Evolutionary conservation across 2,797 vertebrate genomes (phyloP).

Genomic region (Hemibagrus guttatus): DNA sequence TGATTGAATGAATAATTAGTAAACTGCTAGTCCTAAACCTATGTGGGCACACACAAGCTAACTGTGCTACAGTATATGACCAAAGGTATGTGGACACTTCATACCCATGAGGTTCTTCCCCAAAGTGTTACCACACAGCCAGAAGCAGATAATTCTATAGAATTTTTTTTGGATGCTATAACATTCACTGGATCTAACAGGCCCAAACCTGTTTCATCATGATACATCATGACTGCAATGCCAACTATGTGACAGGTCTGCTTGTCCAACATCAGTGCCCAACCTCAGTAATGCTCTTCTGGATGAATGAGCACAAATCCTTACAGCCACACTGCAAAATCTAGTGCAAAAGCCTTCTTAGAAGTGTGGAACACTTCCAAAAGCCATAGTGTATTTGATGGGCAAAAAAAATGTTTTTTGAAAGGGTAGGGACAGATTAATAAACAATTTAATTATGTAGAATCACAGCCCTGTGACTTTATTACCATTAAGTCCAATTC

Average conservation of each 20-base stretch:
- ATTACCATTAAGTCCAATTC: slow-evolving; percentile 7
- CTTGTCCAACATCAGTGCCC: neutral
- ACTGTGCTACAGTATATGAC: neutral
- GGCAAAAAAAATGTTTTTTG: neutral
- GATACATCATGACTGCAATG: neutral
- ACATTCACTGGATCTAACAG: neutral
- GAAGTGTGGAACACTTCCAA: neutral
- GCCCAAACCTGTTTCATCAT: neutral
- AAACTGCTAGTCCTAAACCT: neutral
- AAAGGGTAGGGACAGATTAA: neutral
- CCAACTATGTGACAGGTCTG: neutral
- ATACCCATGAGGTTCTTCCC: neutral
- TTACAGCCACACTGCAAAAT: neutral
- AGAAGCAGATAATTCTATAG: neutral
- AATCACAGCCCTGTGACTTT: neutral
- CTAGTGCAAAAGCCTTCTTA: neutral
- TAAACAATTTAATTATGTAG: neutral
- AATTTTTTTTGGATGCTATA: neutral
- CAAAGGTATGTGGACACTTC: neutral
- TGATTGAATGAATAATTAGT: neutral
- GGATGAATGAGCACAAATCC: neutral
- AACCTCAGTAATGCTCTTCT: neutral
- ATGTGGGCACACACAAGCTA: neutral
- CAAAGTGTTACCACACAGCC: neutral
- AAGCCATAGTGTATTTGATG: neutral